Evolutionary conservation across 2,888 invertebrate species (phyloP).

Genomic region (Stenichneumon culpator): DNA sequence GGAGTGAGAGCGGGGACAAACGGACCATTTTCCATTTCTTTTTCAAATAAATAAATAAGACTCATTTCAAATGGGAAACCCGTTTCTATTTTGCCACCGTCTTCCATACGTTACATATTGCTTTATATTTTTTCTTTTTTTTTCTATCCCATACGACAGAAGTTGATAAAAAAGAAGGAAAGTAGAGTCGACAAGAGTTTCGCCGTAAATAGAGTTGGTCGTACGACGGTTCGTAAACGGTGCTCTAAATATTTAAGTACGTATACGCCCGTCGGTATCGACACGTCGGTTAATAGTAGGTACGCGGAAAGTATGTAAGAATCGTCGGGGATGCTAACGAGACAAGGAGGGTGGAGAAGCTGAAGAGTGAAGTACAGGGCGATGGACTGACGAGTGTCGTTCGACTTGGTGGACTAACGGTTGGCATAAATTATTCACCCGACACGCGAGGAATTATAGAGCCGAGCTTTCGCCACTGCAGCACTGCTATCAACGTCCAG

Average conservation of each 20-base stretch:
- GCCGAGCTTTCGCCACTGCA: slow-evolving; percentile 38
- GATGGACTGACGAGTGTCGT: slow-evolving; percentile 33
- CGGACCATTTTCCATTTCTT: no score
- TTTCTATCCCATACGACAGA: not conserved
- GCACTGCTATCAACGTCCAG: not conserved
- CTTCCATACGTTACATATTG: not conserved
- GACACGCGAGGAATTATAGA: slow-evolving; percentile 63
- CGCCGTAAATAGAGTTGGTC: slow-evolving; percentile 23
- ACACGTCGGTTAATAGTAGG: slow-evolving; percentile 28
- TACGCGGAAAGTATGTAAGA: slow-evolving; percentile 19
- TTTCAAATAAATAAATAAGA: no score
- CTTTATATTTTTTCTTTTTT: not conserved
- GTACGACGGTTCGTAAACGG: slow-evolving; percentile 66
- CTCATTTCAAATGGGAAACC: not conserved
- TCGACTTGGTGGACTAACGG: slow-evolving; percentile 39
- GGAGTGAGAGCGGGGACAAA: no score
- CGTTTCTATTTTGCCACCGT: not conserved
- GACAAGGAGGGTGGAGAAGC: not conserved
- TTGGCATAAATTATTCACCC: slow-evolving; percentile 73
- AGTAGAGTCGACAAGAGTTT: not conserved
- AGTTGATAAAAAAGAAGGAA: not conserved
- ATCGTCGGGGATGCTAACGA: slow-evolving; percentile 16
- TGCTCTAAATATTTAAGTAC: slow-evolving; percentile 61
- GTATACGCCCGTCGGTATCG: slow-evolving; percentile 64
- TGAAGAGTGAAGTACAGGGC: slow-evolving; percentile 11